Evolutionary conservation across 1,140 invertebrate species (phyloP), one percentile per base, ranked within the genome.

Genomic region (Drosophila punjabiensis): DNA sequence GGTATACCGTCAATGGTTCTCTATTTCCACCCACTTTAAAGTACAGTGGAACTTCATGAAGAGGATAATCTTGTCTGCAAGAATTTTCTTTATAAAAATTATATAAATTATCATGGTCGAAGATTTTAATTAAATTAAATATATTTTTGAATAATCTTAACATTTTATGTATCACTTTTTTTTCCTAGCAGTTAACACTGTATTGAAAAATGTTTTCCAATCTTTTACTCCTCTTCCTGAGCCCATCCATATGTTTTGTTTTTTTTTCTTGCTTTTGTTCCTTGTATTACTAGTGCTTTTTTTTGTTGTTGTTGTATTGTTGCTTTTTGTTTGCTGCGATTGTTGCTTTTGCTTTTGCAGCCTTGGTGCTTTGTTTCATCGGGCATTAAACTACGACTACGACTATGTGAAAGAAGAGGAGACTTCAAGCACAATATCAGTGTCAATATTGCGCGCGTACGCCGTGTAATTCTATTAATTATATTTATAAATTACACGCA

Each of bases 361-460:
- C 84, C 84, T 88, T 88, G 84, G 41, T 52, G 78, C 84, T 89
- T 89, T 84, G 84, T 88, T 88, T 84, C 69, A 83, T 37, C 85
- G 84, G 81, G 78, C 84, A 89, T 85, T 85, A 88, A 89, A 88
- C 84, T 82, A 74, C 60, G 56, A 62, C 62, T 70, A 70, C 60
- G 48, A 71, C 68, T 68, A 37, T 64, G 64, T 33, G 68, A 52
- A 20, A 55, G 48, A 70, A 55, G 68, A 70, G 68, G 28, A 55
- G 67, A 20, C 48, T 70, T n/a, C 47, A 14, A 50, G 62, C 81
- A 90, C 79, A 80, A 90, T 90, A 90, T 90, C 86, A 90, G 79
- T 90, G 86, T 90, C 86, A 90, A 90, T 90, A 90, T 89, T 84
- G 55, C 75, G 81, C 78, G 70, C 76, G 78, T 79, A 76, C 65